Base-by-base conservation (phyloP, 30 jellyfish, hydroid and myxozoan species). In the Nemopilema nomurai region DNA sequence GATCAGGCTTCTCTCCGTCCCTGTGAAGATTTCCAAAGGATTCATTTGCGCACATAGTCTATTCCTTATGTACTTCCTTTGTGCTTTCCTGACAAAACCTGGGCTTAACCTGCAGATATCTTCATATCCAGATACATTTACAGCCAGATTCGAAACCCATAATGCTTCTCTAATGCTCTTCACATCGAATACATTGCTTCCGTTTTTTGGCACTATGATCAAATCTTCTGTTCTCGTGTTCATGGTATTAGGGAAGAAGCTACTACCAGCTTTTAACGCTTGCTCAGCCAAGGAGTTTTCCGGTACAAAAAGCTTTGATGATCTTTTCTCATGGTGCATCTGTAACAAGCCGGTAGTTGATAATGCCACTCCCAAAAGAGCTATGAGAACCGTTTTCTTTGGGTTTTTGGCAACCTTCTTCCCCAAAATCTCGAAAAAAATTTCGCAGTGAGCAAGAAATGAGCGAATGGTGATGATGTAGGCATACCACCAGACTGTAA, bases 221-320 rank as follows among this genome's bases (percentile, higher is more conserved):
- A 87, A 51, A 18, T 87, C 96, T 62, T 76, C 90, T 7, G 83
- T 69, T 27, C 96, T 63, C 25, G 86, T 76, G 74, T 87, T 87
- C 24, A 87, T 23, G 23, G 86, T 29, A 30, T 76, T 87, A 24
- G 70, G 22, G 52, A 87, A 87, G 32, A 76, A 87, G 1, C 67
- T 82, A n/a, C 72, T 69, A 1, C 90, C 96, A 23, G 27, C 65
- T 41, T 49, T 62, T 22, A 87, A 32, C 4, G 96, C 96, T 22
- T 76, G 28, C 62, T 87, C 90, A 4, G 96, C 31, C 1, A 29
- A 50, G 63, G 89, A 72, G 30, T 78, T 87, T 26, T 68, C 62
- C 16, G 96, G 96, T 19, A 77, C 90, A 31, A 87, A 87, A 0
- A 87, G 86, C 81, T 68, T 76, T 28, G 82, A 64, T 7, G 90